Evolutionary conservation across 2,797 vertebrate genomes (phyloP).

Genomic region (Dallia pectoralis): DNA sequence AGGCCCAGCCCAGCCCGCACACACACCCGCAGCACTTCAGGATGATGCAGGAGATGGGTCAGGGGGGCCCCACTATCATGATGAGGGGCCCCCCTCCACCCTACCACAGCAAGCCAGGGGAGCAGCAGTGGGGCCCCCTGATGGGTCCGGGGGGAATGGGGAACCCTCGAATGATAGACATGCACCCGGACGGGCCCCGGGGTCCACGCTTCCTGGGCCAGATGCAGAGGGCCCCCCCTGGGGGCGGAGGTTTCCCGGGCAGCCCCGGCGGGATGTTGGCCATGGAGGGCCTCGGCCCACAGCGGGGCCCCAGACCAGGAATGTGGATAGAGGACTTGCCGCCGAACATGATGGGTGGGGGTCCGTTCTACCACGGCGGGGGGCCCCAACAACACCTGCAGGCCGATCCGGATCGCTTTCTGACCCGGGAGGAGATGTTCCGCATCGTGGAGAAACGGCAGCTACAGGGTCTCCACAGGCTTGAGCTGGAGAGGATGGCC

Average conservation of each 20-base stretch:
- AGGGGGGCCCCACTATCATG: slow-evolving; percentile 76
- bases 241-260: slow-evolving; percentile 68
- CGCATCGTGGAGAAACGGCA: slow-evolving; percentile 90
- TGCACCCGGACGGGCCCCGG: slow-evolving; percentile 74
- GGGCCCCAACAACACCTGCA: slow-evolving; percentile 74
- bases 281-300: slow-evolving; percentile 83
- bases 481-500: slow-evolving; percentile 88
- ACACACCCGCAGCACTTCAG: slow-evolving; percentile 74
- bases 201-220: slow-evolving; percentile 86
- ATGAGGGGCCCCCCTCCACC: slow-evolving; percentile 93
- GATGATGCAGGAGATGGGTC: slow-evolving; percentile 75
- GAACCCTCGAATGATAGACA: slow-evolving; percentile 71
- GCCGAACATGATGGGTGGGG: slow-evolving; percentile 80
- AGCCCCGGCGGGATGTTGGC: slow-evolving; percentile 82
- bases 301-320: slow-evolving; percentile 82
- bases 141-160: slow-evolving; percentile 81
- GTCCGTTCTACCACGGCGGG: slow-evolving; percentile 77
- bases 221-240: slow-evolving; percentile 78
- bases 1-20: slow-evolving; percentile 69
- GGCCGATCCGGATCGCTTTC: slow-evolving; percentile 83
- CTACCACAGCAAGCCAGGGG: slow-evolving; percentile 94
- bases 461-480: slow-evolving; percentile 80
- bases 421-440: slow-evolving; percentile 89
- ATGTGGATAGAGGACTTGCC: slow-evolving; percentile 93
- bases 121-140: slow-evolving; percentile 83